These are phyloP conservation scores for Eristalis pertinax DNA, from an alignment of 2,888 invertebrate genomes.

Conservation along the genomic window DNA sequence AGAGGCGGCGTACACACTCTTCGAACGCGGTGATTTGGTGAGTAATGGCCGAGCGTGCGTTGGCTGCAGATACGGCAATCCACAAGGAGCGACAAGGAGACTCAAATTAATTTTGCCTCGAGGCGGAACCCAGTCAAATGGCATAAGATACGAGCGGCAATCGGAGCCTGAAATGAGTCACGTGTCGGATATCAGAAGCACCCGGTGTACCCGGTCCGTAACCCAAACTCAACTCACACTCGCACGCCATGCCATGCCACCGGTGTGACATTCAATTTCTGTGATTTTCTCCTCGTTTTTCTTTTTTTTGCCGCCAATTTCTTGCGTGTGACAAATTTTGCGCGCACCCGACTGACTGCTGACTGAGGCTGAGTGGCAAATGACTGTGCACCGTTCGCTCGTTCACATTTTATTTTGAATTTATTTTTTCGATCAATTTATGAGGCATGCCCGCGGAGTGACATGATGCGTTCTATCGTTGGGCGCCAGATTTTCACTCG, in stretches of 20 bases:
- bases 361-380: too few relatives aligned
- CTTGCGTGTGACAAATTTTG: conserved; percentile 13
- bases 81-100: conserved; percentile 37
- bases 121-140: conserved; percentile 5
- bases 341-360: conserved; percentile 8
- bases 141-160: conserved; percentile 35
- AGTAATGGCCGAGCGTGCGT: conserved; percentile 30
- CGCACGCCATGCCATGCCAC: background rate
- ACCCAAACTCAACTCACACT: background rate
- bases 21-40: conserved; percentile 34
- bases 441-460: conserved; percentile 17
- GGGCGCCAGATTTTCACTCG: conserved; percentile 27
- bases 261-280: conserved; percentile 44
- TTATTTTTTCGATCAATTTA: conserved; percentile 33
- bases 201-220: conserved; percentile 65
- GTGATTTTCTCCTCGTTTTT: conserved; percentile 24
- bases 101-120: conserved; percentile 49
- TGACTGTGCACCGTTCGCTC: background rate
- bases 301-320: background rate
- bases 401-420: conserved; percentile 1
- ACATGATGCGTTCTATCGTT: conserved; percentile 12
- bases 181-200: conserved; percentile 75
- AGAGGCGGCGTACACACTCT: background rate
- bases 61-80: background rate
- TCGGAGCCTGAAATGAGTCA: conserved; percentile 72